phyloP scores from a whole-genome alignment of 1,140 invertebrate species.

The Drosophila aff. region DNA sequence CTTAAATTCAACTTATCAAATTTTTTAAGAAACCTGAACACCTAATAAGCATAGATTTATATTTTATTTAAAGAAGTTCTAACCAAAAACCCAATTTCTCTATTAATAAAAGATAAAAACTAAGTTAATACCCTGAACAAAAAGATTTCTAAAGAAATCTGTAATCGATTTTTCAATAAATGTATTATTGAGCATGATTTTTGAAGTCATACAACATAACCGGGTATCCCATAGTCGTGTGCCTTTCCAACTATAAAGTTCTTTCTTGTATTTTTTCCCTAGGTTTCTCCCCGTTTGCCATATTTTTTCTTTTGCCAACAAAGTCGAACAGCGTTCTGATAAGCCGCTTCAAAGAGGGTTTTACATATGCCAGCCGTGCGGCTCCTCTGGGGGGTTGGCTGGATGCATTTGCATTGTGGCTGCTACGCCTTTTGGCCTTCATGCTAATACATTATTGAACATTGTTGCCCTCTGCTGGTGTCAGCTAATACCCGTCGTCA shows the following conservation, averaged over 20 bases:
- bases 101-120: neutral
- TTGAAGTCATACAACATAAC: neutral
- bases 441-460: conserved; percentile 77
- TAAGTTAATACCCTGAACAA: no score
- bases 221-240: conserved; percentile 2
- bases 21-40: neutral
- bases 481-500: conserved; percentile 52
- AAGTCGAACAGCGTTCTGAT: conserved; percentile 66
- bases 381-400: conserved; percentile 25
- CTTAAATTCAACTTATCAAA: neutral
- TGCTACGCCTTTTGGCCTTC: conserved; percentile 18
- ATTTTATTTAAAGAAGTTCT: no score
- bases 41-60: neutral
- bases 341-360: conserved; percentile 79
- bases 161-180: neutral
- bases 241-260: neutral
- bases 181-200: neutral
- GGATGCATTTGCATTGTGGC: conserved; percentile 45
- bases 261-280: conserved; percentile 3
- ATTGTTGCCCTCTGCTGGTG: conserved; percentile 67
- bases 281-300: neutral
- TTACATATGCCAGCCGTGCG: conserved; percentile 71
- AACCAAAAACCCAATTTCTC: no score
- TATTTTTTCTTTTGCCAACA: conserved; percentile 53
- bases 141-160: no score